These are phyloP conservation scores for Polypterus senegalus DNA, from an alignment of 2,113 vertebrate genomes.

Conservation along the genomic window DNA sequence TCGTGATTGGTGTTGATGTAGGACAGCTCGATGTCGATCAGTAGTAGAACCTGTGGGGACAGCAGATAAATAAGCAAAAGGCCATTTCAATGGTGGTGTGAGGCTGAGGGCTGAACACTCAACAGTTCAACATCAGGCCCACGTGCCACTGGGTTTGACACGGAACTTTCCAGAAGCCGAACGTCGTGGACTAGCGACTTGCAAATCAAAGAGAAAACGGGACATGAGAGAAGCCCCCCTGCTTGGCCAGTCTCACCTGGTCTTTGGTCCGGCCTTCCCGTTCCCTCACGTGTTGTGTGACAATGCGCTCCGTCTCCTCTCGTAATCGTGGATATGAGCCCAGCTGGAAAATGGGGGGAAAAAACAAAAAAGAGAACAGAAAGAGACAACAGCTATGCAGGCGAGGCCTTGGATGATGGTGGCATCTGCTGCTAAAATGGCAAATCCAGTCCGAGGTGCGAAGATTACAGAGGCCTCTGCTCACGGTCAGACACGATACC, in stretches of 20 bases:
- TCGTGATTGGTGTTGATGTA: constrained; percentile 99
- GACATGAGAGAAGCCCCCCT: not conserved
- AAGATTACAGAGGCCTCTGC: too few relatives aligned
- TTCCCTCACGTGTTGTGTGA: constrained; percentile 81
- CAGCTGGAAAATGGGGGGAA: constrained; percentile 46
- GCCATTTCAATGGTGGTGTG: too few relatives aligned
- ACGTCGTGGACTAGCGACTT: too few relatives aligned
- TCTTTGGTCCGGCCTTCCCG: constrained; percentile 87
- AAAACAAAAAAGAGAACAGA: not conserved
- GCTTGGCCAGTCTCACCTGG: constrained; percentile 56
- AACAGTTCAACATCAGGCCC: not conserved
- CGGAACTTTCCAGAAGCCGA: not conserved
- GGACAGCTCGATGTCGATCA: constrained; percentile 92
- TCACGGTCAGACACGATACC: too few relatives aligned
- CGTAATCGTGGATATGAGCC: constrained; percentile 76
- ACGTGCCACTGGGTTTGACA: not conserved
- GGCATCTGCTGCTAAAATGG: too few relatives aligned
- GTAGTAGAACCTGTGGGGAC: constrained; percentile 68
- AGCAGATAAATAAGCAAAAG: rapidly evolving
- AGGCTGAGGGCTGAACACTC: too few relatives aligned
- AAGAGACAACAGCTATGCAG: constrained; percentile 7
- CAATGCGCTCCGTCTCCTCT: constrained; percentile 89
- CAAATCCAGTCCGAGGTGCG: too few relatives aligned
- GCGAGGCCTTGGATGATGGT: too few relatives aligned
- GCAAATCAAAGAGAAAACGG: not conserved